phyloP scores from a whole-genome alignment of 2,888 invertebrate genomes.

The Tachina fera region DNA sequence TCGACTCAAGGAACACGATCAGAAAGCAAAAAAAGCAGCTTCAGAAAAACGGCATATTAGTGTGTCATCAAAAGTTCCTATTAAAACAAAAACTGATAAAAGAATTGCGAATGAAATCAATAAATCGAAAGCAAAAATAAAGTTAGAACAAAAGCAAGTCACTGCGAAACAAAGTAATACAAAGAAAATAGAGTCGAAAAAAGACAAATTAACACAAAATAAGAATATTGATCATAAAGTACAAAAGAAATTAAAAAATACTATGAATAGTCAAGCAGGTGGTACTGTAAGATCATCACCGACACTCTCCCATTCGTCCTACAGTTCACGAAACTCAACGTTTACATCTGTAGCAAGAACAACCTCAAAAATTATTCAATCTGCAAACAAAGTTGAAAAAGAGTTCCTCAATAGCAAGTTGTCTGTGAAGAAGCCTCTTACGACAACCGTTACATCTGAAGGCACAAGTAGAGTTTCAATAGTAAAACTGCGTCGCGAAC shows the following conservation, averaged over 20 bases:
- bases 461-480: conserved; percentile 73
- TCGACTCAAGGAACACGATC: conserved; percentile 12
- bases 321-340: conserved; percentile 46
- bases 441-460: conserved; percentile 71
- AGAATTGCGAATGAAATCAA: conserved; percentile 70
- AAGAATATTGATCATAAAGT: conserved; percentile 73
- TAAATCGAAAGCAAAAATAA: conserved; percentile 74
- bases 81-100: conserved; percentile 71
- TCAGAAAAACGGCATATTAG: conserved; percentile 18
- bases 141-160: conserved; percentile 75
- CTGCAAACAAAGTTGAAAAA: conserved; percentile 76
- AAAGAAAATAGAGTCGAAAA: conserved; percentile 9
- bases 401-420: conserved; percentile 77
- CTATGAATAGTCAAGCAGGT: conserved; percentile 43
- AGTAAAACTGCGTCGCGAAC: conserved; percentile 76
- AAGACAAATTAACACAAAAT: conserved; percentile 21
- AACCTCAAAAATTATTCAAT: conserved; percentile 57
- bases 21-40: neutral
- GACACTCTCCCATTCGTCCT: conserved; percentile 18
- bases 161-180: conserved; percentile 68
- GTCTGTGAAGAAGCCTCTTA: conserved; percentile 73
- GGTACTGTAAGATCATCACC: conserved; percentile 20
- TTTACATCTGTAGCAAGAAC: conserved; percentile 2
- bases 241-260: conserved; percentile 77
- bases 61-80: conserved; percentile 74